Evolutionary conservation across 2,113 vertebrate genomes (phyloP).

Genomic region (Pavo muticus): DNA sequence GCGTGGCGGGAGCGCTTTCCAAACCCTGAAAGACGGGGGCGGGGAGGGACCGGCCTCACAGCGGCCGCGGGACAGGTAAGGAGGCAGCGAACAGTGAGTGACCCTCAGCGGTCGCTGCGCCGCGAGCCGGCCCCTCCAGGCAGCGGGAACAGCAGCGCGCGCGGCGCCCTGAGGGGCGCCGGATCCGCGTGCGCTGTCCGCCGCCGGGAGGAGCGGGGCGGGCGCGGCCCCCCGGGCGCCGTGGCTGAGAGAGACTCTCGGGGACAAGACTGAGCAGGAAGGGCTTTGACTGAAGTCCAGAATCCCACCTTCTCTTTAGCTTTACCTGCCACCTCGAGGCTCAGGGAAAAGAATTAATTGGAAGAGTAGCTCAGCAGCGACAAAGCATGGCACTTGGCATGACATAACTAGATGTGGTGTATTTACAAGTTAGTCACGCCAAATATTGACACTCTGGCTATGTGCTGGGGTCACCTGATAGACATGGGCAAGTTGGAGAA

Average conservation of each 20-base stretch:
- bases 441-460: slow-evolving; percentile 37
- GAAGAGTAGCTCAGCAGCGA: background rate
- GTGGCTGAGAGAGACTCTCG: background rate
- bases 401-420: background rate
- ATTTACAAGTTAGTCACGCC: slow-evolving; percentile 12
- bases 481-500: background rate
- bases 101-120: too few species aligned
- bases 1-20: background rate
- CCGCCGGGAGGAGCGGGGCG: too few species aligned
- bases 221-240: too few species aligned
- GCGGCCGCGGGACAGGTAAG: background rate
- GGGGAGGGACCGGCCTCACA: background rate
- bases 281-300: background rate
- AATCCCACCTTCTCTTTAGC: background rate
- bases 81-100: too few species aligned
- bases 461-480: background rate
- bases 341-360: background rate
- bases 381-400: background rate
- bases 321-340: background rate
- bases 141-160: background rate
- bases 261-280: slow-evolving; percentile 32
- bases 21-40: background rate
- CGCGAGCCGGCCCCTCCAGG: too few species aligned
- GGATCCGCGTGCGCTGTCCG: background rate
- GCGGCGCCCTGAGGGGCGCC: background rate